Evolutionary conservation across 2,888 invertebrate genomes (phyloP).

Genomic region (Pollenia amentaria): DNA sequence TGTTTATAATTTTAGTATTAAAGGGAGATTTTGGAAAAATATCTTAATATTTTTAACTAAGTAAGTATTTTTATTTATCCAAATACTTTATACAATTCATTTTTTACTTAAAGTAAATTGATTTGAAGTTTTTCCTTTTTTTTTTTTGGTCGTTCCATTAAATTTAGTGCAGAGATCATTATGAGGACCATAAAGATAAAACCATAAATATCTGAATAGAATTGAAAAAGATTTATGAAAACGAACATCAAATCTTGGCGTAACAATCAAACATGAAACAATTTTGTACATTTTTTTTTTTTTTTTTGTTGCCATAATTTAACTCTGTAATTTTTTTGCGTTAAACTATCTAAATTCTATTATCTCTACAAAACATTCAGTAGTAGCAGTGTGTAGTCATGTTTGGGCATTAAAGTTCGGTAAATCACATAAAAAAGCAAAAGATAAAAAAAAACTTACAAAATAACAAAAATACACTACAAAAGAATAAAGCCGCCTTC

Average conservation of each 20-base stretch:
- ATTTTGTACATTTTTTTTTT: slow-evolving; percentile 6
- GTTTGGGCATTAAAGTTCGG: slow-evolving; percentile 27
- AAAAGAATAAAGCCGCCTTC: slow-evolving; percentile 67
- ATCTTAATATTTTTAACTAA: too few species aligned
- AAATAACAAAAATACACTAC: slow-evolving; percentile 39
- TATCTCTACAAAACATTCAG: slow-evolving; percentile 10
- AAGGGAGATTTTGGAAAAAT: neutral
- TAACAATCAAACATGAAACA: slow-evolving; percentile 42
- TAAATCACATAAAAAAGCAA: slow-evolving; percentile 47
- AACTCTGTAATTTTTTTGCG: slow-evolving; percentile 2
- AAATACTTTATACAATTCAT: neutral
- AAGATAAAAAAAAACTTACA: slow-evolving; percentile 22
- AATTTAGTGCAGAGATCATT: slow-evolving; percentile 34
- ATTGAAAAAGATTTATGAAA: slow-evolving; percentile 44
- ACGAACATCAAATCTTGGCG: slow-evolving; percentile 24
- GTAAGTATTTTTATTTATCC: neutral
- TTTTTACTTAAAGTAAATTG: neutral
- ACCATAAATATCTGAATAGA: slow-evolving; percentile 12
- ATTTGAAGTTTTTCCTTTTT: neutral
- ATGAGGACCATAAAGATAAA: slow-evolving; percentile 49
- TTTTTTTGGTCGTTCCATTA: neutral
- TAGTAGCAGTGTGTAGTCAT: neutral
- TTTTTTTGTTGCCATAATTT: neutral
- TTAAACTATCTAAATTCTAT: slow-evolving; percentile 17
- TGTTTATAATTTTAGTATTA: too few species aligned